Conservation (phyloP, 2,113 vertebrate species). For the Chauna torquata region DNA sequence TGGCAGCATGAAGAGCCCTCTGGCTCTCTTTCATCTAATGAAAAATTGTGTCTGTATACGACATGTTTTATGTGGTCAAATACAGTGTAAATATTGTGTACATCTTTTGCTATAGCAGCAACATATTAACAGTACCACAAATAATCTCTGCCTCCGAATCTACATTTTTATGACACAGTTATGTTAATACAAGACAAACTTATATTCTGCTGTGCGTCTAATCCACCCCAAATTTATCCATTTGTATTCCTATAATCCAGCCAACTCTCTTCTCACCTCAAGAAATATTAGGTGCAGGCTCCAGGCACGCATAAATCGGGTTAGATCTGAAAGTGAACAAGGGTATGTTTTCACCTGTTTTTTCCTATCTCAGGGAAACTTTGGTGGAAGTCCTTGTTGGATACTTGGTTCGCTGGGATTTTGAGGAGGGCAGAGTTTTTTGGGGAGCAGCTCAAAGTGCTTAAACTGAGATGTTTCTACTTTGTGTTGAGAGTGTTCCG, state of each 20-base stretch:
- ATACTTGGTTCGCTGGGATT: not conserved
- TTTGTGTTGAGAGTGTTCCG: not conserved
- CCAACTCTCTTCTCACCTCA: constrained; percentile 15
- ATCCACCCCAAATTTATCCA: constrained; percentile 77
- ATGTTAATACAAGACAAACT: constrained; percentile 74
- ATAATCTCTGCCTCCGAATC: constrained; percentile 74
- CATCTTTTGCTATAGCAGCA: constrained; percentile 76
- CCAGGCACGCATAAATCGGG: not conserved
- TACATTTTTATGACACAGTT: constrained; percentile 77
- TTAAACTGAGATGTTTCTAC: not conserved
- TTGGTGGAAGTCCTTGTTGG: not conserved
- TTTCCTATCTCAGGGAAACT: not conserved
- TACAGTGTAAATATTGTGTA: constrained; percentile 79
- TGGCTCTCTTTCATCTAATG: constrained; percentile 76
- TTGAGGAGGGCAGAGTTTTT: not conserved
- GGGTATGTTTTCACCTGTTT: not conserved
- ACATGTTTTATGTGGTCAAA: constrained; percentile 82
- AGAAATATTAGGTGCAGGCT: constrained; percentile 9
- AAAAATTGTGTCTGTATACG: constrained; percentile 74
- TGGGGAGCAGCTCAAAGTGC: not conserved
- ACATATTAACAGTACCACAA: constrained; percentile 74
- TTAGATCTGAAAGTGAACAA: not conserved
- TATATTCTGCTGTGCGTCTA: constrained; percentile 63
- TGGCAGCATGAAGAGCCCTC: constrained; percentile 72
- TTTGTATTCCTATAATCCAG: constrained; percentile 77